phyloP scores from a whole-genome alignment of 2,113 vertebrate genomes.

The Hylia prasina region DNA sequence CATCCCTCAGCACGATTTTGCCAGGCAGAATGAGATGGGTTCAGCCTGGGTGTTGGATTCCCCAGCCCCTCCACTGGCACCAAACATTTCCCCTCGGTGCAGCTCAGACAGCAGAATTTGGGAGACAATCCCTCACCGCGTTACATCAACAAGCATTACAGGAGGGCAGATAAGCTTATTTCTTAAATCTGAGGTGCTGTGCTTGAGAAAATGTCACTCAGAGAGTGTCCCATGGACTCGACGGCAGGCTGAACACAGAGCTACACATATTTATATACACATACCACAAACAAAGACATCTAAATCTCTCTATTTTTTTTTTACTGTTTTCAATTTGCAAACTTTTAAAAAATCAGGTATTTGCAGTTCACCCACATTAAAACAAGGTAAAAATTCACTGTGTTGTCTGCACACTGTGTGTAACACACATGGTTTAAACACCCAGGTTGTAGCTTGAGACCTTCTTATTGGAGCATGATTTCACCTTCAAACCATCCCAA shows the following conservation, averaged over 20 bases:
- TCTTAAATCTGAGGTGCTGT: neutral
- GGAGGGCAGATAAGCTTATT: neutral
- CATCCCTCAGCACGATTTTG: neutral
- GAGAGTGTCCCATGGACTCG: neutral
- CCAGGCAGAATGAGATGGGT: fast-evolving
- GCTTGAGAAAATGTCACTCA: neutral
- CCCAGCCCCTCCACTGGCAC: neutral
- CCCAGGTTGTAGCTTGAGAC: neutral
- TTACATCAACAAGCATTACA: neutral
- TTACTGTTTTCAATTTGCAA: neutral
- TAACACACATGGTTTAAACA: neutral
- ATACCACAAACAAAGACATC: too few relatives aligned
- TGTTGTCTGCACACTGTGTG: neutral
- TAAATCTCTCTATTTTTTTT: fast-evolving
- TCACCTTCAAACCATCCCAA: conserved; percentile 42
- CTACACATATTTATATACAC: fast-evolving
- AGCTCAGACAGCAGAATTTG: neutral
- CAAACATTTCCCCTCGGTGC: neutral
- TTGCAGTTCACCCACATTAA: neutral
- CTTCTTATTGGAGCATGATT: conserved; percentile 23
- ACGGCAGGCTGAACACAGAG: neutral
- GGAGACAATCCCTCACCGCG: fast-evolving
- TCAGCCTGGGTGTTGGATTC: neutral
- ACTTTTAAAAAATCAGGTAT: neutral
- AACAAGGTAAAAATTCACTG: neutral